These are phyloP conservation scores for Lasioglossum vierecki DNA, from an alignment of 2,888 invertebrate genomes.

Conservation along the genomic window DNA sequence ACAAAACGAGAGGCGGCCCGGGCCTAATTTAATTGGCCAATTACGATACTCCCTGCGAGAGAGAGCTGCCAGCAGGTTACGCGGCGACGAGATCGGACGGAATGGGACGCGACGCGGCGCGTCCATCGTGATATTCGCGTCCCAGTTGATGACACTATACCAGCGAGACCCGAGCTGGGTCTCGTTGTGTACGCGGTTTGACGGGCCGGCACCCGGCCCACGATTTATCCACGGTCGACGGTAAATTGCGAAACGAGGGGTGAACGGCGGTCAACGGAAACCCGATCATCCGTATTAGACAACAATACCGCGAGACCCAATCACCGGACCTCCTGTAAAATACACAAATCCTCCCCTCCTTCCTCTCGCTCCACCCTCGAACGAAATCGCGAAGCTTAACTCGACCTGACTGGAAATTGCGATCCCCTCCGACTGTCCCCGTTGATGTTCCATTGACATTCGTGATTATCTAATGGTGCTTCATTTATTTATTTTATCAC, in stretches of 20 bases:
- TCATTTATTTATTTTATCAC: background rate
- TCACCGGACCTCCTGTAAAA: slow-evolving; percentile 52
- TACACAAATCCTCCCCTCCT: slow-evolving; percentile 32
- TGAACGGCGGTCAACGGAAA: slow-evolving; percentile 61
- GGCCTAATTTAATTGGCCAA: slow-evolving; percentile 68
- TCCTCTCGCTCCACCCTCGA: background rate
- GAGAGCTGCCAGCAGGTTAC: background rate
- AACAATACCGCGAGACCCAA: slow-evolving; percentile 57
- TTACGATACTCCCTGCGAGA: slow-evolving; percentile 50
- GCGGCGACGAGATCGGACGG: slow-evolving; percentile 16
- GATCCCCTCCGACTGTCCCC: background rate
- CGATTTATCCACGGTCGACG: slow-evolving; percentile 62
- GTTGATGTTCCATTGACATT: background rate
- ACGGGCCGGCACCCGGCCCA: slow-evolving; percentile 28
- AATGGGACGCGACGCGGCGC: background rate
- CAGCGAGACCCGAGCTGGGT: background rate
- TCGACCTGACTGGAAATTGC: background rate
- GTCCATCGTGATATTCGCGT: slow-evolving; percentile 45
- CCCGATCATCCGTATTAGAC: slow-evolving; percentile 69
- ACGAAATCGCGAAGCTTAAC: background rate
- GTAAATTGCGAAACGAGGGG: slow-evolving; percentile 42
- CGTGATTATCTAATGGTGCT: background rate
- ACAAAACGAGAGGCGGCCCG: slow-evolving; percentile 52
- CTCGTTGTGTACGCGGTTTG: slow-evolving; percentile 59
- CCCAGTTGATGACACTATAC: slow-evolving; percentile 51